A percentile compares a stretch with the other conserved stretches of the same genome.
Conservation (phyloP, 2,888 invertebrate species). For the Tenthredo livida region DNA sequence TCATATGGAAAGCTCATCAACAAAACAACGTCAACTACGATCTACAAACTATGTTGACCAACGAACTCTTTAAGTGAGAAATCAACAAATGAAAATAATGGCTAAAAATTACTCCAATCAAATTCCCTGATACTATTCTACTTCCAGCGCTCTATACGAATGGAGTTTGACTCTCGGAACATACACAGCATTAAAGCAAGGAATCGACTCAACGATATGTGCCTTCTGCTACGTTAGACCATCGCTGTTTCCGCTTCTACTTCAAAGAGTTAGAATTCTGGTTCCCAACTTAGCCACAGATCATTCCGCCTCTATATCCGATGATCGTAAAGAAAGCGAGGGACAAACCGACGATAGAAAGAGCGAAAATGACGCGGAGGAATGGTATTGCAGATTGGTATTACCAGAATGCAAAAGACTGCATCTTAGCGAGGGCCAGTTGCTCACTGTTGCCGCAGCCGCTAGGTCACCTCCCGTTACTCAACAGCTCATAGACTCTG, state of each 20-base stretch:
- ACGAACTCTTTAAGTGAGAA: constrained; percentile 86
- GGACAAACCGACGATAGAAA: constrained; percentile 87
- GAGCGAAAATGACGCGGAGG: constrained; percentile 79
- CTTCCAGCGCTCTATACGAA: constrained; percentile 83
- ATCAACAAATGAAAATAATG: constrained; percentile 33
- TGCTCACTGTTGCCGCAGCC: constrained; percentile 88
- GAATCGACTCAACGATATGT: constrained; percentile 92
- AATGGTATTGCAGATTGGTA: constrained; percentile 82
- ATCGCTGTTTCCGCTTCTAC: constrained; percentile 86
- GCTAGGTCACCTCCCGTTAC: constrained; percentile 90
- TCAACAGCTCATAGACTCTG: constrained; percentile 87
- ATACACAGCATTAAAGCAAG: constrained; percentile 87
- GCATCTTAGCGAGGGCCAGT: constrained; percentile 83
- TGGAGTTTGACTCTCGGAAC: constrained; percentile 88
- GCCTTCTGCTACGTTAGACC: constrained; percentile 92
- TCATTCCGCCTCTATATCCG: constrained; percentile 80
- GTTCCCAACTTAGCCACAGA: constrained; percentile 79
- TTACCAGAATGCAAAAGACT: constrained; percentile 81
- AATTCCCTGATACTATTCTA: background rate
- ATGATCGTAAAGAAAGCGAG: constrained; percentile 81
- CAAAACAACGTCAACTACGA: constrained; percentile 82
- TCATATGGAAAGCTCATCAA: constrained; percentile 87
- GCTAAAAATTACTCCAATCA: constrained; percentile 54
- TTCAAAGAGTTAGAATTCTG: constrained; percentile 86
- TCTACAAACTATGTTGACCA: constrained; percentile 85